Percentiles rank a stretch among this genome's conserved stretches.
Evolutionary conservation across 2,888 invertebrate genomes (phyloP).

Genomic region (Isotomurus palustris): DNA sequence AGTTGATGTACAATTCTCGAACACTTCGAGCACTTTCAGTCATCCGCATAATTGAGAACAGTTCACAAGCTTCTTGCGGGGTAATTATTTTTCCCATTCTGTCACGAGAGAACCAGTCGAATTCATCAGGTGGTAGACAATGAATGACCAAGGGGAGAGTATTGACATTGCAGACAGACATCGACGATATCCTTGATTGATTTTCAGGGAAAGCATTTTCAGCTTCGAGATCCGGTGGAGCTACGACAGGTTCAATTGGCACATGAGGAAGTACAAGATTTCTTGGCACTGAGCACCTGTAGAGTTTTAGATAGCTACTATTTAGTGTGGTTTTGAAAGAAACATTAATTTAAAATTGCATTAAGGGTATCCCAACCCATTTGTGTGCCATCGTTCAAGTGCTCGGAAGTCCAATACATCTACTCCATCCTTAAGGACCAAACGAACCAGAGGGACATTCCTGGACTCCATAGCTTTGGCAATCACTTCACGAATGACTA

Average conservation of each 20-base stretch:
- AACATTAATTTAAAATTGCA: neutral
- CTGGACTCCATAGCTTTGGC: conserved; percentile 14
- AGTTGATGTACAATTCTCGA: conserved; percentile 25
- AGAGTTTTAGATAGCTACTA: neutral
- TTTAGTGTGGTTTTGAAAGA: neutral
- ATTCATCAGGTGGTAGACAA: conserved; percentile 29
- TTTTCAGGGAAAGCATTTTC: too few species aligned
- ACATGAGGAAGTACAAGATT: neutral
- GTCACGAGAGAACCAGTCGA: conserved; percentile 33
- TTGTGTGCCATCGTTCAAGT: conserved; percentile 9
- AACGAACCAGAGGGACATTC: conserved; percentile 14
- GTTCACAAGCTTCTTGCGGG: conserved; percentile 24
- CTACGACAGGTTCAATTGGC: too few species aligned
- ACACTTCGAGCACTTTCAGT: conserved; percentile 15
- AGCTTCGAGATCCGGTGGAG: too few species aligned
- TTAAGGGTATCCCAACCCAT: neutral
- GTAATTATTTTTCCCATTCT: conserved; percentile 24
- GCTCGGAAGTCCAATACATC: conserved; percentile 28
- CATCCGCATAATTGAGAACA: conserved; percentile 27
- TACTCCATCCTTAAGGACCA: conserved; percentile 7
- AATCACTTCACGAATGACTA: conserved; percentile 15
- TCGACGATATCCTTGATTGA: neutral
- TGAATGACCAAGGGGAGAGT: conserved; percentile 1
- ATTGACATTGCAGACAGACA: neutral
- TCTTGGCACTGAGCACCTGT: neutral